Evolutionary conservation across 1,140 invertebrate species (phyloP), one percentile per base, ranked within the genome.

Genomic region (Magallana gigas): DNA sequence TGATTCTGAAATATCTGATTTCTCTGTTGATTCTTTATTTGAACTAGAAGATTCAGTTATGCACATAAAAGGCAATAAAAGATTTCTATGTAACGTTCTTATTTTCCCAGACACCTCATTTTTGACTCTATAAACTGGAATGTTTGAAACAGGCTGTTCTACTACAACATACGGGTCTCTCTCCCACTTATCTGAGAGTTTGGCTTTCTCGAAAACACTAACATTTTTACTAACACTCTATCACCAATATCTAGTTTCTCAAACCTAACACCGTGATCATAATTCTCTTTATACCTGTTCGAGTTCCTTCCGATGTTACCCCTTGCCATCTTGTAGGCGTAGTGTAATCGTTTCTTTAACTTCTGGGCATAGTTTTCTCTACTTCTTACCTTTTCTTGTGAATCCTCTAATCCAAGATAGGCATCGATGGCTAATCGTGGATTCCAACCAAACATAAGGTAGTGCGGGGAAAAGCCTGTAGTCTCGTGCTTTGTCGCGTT

Each of bases 391-490:
- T 6, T 18, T n/a, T 85, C 12, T 29, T n/a, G 16, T 29, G 64
- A 29, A 29, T 71, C 18, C 11, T 83, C 82, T n/a, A 56, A 57
- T 6, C 87, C 87, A 58, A 88, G 36, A 60, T 83, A 88, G n/a
- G 87, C 87, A 62, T 88, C 87, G 0, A 88, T 81, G 14, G 87
- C 62, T 8, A 88, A 29, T 1, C 83, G 57, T 14, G 87, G 87
- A 36, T 85, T 64, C 83, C 87, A 85, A 62, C 87, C 87, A 81
- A 88, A 88, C 87, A 88, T 88, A 1, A 88, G 60, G 56, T 80
- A 84, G 62, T 88, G 83, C 8, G 58, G 87, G 1, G 59, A 68
- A 60, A 57, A 88, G 5, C 83, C 83, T 29, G 87, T 88, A 18
- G 60, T 58, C 11, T 84, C 60, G 18, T 84, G 83, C 16, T 84